phyloP scores from a whole-genome alignment of 2,888 invertebrate species.

The Polyommatus icarus region DNA sequence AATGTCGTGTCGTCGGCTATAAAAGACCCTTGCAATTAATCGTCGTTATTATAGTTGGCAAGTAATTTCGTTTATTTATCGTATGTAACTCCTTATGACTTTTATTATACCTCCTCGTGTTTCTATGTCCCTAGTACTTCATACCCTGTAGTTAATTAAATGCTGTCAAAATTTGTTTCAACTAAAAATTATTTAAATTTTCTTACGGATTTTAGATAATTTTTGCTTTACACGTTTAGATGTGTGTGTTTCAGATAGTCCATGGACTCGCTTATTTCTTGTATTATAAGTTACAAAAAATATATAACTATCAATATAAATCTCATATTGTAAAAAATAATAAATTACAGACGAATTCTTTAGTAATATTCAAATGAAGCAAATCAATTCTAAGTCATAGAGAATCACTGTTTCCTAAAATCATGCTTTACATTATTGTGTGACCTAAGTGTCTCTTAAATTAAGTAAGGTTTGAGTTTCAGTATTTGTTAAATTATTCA shows the following conservation, averaged over 20 bases:
- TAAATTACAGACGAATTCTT: no score
- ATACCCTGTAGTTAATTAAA: neutral
- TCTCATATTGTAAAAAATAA: no score
- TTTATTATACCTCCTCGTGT: constrained; percentile 21
- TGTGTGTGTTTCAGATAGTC: no score
- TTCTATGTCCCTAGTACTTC: constrained; percentile 2
- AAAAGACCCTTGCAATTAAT: constrained; percentile 32
- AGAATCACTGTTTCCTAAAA: no score
- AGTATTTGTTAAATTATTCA: no score
- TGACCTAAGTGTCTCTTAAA: neutral
- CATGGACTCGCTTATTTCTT: no score
- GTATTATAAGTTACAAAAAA: no score
- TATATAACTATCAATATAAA: no score
- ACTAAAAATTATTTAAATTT: neutral
- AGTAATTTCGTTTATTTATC: constrained; percentile 34
- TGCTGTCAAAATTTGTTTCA: neutral
- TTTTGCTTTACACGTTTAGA: neutral
- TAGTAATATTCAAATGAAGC: no score
- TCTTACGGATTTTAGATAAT: neutral
- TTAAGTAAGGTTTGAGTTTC: neutral
- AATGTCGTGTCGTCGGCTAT: constrained; percentile 31
- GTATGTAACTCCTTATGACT: constrained; percentile 24
- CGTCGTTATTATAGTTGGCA: constrained; percentile 33
- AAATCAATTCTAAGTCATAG: no score
- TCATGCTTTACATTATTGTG: no score